phyloP scores from a whole-genome alignment of 2,888 invertebrate species.

The Dicranocentrus wangi region DNA sequence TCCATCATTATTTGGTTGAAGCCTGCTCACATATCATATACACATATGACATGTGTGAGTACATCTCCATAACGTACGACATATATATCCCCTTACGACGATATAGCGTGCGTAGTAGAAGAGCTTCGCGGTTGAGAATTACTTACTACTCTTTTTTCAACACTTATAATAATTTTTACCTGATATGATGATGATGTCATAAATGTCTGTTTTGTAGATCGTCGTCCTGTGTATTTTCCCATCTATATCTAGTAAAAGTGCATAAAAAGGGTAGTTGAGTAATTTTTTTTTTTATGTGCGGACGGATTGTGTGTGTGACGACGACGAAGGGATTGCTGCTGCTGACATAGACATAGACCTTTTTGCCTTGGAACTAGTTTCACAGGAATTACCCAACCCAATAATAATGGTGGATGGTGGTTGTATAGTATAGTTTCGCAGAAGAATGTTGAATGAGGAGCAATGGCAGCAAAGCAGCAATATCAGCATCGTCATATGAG shows the following conservation, averaged over 20 bases:
- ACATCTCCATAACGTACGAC: no score
- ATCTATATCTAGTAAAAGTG: conserved; percentile 21
- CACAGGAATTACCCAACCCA: conserved; percentile 41
- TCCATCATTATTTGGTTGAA: not conserved
- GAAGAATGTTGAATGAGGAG: conserved; percentile 37
- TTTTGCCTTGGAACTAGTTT: conserved; percentile 67
- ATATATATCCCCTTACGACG: no score
- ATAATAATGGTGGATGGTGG: not conserved
- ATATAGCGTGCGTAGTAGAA: no score
- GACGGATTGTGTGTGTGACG: conserved; percentile 12
- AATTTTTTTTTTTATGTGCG: conserved; percentile 4
- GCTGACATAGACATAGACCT: conserved; percentile 69
- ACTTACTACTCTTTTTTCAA: no score
- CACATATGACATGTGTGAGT: no score
- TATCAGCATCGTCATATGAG: no score
- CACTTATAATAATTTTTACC: no score
- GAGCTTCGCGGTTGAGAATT: no score
- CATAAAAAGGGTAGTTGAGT: conserved; percentile 28
- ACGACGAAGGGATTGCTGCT: conserved; percentile 53
- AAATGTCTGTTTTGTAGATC: no score
- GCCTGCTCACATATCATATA: no score
- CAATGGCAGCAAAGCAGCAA: not conserved
- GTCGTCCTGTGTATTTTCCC: no score
- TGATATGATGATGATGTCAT: no score
- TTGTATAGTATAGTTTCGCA: not conserved